A percentile compares a stretch with the other conserved stretches of the same genome.
Conservation (phyloP, 2,888 invertebrate genomes). For the Neoascia interrupta region DNA sequence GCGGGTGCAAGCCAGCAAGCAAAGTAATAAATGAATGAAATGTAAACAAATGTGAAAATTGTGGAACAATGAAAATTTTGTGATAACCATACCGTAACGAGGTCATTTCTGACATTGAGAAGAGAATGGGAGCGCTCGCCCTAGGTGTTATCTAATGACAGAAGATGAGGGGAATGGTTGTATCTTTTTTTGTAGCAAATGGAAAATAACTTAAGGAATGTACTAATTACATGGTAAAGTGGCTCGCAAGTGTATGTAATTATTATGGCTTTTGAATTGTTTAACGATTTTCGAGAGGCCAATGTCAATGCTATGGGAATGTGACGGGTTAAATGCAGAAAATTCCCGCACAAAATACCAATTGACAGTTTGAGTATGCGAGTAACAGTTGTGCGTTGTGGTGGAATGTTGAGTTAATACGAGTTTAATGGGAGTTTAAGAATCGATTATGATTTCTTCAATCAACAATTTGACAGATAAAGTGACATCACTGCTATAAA, state of each 20-base stretch:
- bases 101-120: slow-evolving; percentile 43
- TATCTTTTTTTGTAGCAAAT: slow-evolving; percentile 6
- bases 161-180: slow-evolving; percentile 1
- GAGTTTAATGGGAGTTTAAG: no score
- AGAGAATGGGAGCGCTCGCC: neutral
- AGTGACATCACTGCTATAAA: no score
- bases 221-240: slow-evolving; percentile 5
- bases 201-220: slow-evolving; percentile 34
- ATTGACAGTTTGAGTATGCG: slow-evolving; percentile 5
- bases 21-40: no score
- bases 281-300: slow-evolving; percentile 5
- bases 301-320: slow-evolving; percentile 13
- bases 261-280: slow-evolving; percentile 23
- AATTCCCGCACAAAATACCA: no score
- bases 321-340: neutral
- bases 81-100: slow-evolving; percentile 39
- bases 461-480: no score
- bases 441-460: no score
- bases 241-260: slow-evolving; percentile 18
- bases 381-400: neutral
- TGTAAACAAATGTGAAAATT: slow-evolving; percentile 56
- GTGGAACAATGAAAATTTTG: slow-evolving; percentile 60
- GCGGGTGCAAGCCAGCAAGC: neutral
- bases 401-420: neutral
- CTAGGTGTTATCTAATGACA: slow-evolving; percentile 33